Conservation (phyloP, 2,888 invertebrate species). For the Yponomeuta plumbellus region DNA sequence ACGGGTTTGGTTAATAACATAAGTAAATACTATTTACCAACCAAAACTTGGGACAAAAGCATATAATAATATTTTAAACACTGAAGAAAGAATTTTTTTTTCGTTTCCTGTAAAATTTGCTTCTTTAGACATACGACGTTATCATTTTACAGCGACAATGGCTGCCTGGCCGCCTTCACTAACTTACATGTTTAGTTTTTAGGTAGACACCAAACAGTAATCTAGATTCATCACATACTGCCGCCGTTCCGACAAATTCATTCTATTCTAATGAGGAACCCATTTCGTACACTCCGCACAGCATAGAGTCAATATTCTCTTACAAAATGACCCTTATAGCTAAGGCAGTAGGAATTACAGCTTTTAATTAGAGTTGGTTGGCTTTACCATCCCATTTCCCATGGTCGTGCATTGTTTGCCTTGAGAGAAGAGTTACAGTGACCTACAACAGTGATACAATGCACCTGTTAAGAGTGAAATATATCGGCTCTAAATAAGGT, state of each 20-base stretch:
- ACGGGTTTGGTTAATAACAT: too few relatives aligned
- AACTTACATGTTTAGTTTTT: not conserved
- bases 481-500: not conserved
- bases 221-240: not conserved
- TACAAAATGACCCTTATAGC: not conserved
- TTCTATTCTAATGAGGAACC: slow-evolving; percentile 1
- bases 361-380: not conserved
- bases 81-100: too few relatives aligned
- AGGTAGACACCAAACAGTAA: not conserved
- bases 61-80: too few relatives aligned
- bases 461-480: not conserved
- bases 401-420: not conserved
- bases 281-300: not conserved
- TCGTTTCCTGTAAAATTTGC: too few relatives aligned
- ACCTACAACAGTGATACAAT: not conserved
- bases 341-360: not conserved
- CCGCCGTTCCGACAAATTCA: not conserved
- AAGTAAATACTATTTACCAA: too few relatives aligned
- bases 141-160: too few relatives aligned
- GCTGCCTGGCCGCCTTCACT: not conserved
- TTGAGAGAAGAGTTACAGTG: slow-evolving; percentile 1
- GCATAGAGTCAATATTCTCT: not conserved
- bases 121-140: too few relatives aligned
- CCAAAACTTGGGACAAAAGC: too few relatives aligned
- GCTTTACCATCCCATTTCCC: not conserved